A percentile compares a stretch with the other conserved stretches of the same genome.
phyloP scores from a whole-genome alignment of 2,797 vertebrate species.

The Sternotherus odoratus region DNA sequence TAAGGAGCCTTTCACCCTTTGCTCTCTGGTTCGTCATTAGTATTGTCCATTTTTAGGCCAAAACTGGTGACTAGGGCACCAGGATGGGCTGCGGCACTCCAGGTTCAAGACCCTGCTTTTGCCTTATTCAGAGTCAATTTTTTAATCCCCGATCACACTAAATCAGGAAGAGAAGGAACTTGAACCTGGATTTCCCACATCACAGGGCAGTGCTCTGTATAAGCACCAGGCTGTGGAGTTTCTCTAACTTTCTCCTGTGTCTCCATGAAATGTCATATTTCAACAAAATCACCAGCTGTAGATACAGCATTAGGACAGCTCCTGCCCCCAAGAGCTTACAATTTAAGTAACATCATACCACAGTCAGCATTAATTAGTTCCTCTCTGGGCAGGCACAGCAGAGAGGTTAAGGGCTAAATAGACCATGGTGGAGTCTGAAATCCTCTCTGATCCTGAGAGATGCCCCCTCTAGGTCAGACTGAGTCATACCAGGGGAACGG shows the following conservation, averaged over 20 bases:
- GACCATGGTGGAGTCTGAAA: background rate
- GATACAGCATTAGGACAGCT: background rate
- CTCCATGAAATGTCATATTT: background rate
- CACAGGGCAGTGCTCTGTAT: background rate
- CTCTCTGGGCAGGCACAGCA: background rate
- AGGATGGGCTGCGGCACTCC: background rate
- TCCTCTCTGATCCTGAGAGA: background rate
- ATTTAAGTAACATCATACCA: background rate
- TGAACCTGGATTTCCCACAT: background rate
- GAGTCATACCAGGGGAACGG: background rate
- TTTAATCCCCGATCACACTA: background rate
- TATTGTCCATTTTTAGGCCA: background rate
- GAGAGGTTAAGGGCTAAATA: background rate
- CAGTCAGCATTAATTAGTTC: background rate
- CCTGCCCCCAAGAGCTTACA: background rate
- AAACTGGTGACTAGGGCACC: background rate
- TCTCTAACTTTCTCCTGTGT: background rate
- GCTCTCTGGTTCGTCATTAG: background rate
- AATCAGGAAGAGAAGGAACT: background rate
- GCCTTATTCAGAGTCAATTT: background rate
- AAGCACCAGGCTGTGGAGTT: background rate
- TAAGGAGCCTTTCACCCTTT: background rate
- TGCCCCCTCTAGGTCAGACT: background rate
- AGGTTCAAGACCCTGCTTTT: constrained; percentile 8
- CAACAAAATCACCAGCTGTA: background rate